A percentile compares a stretch with the other conserved stretches of the same genome.
Conservation (phyloP, 2,888 invertebrate genomes). For the Eupithecia inturbata region DNA sequence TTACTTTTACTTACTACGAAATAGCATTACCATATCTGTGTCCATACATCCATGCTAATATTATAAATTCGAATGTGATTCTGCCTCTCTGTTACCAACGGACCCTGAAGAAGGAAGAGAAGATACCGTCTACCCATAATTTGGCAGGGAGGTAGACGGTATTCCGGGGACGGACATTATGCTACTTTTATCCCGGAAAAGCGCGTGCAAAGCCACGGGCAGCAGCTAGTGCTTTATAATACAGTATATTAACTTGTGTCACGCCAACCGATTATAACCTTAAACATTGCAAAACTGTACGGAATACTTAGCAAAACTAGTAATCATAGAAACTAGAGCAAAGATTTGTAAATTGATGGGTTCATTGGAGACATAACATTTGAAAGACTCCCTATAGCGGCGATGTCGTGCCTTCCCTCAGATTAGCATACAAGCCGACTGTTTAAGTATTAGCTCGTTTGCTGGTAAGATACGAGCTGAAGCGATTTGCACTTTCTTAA, state of each 20-base stretch:
- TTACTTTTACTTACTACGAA: too few species aligned
- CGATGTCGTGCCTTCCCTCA: constrained; percentile 71
- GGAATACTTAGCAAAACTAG: constrained; percentile 32
- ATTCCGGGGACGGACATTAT: background rate
- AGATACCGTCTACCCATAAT: background rate
- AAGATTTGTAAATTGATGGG: constrained; percentile 47
- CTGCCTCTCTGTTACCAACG: too few species aligned
- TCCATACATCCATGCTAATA: too few species aligned
- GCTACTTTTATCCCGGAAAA: background rate
- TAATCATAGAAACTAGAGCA: constrained; percentile 44
- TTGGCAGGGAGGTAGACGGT: background rate
- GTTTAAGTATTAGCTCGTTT: constrained; percentile 60
- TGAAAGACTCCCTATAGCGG: constrained; percentile 41
- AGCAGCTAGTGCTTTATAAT: background rate
- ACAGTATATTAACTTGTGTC: background rate
- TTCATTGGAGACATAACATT: constrained; percentile 52
- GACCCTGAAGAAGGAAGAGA: background rate
- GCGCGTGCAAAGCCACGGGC: background rate
- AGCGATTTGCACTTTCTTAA: constrained; percentile 46
- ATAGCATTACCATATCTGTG: too few species aligned
- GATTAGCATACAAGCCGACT: constrained; percentile 78
- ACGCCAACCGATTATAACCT: constrained; percentile 7
- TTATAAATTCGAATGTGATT: too few species aligned
- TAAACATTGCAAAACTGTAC: constrained; percentile 22
- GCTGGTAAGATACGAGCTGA: constrained; percentile 48